These are phyloP conservation scores for Aphyosemion australe DNA, from an alignment of 2,113 vertebrate species.

Conservation along the genomic window DNA sequence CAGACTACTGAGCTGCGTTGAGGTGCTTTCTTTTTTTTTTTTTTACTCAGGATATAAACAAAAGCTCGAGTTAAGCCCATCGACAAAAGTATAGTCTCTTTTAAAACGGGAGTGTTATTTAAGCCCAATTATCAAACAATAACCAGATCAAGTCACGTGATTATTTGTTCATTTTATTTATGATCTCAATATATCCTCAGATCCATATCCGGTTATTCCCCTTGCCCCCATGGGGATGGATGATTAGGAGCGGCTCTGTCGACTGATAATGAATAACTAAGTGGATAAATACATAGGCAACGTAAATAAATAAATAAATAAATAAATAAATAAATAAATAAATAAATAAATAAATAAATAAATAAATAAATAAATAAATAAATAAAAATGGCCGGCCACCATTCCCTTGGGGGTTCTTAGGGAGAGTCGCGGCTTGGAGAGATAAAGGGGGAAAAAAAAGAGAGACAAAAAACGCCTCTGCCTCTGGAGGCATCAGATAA, in stretches of 20 bases:
- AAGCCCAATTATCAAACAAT: constrained; percentile 41
- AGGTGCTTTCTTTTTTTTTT: constrained; percentile 50
- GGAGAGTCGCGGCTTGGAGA: constrained; percentile 58
- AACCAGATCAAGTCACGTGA: constrained; percentile 28
- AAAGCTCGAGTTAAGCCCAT: constrained; percentile 62
- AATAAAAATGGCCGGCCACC: constrained; percentile 29
- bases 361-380: constrained; percentile 10
- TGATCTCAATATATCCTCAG: neutral
- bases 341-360: constrained; percentile 7
- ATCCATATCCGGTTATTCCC: neutral
- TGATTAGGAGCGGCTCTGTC: neutral
- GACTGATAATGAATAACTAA: too few species aligned
- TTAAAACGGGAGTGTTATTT: constrained; percentile 20
- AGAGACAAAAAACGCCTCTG: constrained; percentile 44
- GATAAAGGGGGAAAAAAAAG: constrained; percentile 51
- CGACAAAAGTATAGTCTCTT: constrained; percentile 47
- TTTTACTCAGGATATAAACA: constrained; percentile 58
- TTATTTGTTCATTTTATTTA: constrained; percentile 1
- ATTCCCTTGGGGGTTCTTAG: constrained; percentile 42
- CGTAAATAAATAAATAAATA: constrained; percentile 9
- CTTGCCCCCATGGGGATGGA: constrained; percentile 7
- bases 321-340: neutral
- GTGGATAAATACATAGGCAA: too few species aligned
- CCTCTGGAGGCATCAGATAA: constrained; percentile 72
- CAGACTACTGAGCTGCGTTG: constrained; percentile 29